phyloP scores from a whole-genome alignment of 2,113 vertebrate species.

The Toxotes chatareus region DNA sequence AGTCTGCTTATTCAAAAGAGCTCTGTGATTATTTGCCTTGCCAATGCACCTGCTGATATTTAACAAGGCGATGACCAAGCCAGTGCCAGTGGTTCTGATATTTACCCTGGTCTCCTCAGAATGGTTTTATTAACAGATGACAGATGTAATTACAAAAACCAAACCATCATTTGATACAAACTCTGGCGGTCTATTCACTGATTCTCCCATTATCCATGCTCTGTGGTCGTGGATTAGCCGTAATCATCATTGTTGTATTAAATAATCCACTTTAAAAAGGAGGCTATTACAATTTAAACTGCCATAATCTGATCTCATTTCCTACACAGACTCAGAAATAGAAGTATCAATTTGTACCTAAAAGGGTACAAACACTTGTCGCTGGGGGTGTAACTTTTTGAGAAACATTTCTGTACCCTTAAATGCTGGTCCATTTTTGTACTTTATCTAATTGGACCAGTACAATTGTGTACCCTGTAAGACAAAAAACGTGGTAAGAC shows the following conservation, averaged over 20 bases:
- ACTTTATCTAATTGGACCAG: no score
- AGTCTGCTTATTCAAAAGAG: neutral
- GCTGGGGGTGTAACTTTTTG: no score
- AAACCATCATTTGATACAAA: constrained; percentile 51
- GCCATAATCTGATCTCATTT: constrained; percentile 66
- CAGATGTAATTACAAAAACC: constrained; percentile 50
- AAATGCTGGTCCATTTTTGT: no score
- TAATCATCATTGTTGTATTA: constrained; percentile 66
- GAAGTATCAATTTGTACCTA: no score
- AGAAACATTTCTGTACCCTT: no score
- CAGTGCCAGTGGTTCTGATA: neutral
- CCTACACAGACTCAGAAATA: constrained; percentile 26
- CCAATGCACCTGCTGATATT: constrained; percentile 20
- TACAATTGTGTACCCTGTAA: no score
- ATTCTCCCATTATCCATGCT: constrained; percentile 54
- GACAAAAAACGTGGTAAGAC: no score
- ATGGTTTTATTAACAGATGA: constrained; percentile 49
- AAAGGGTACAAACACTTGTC: no score
- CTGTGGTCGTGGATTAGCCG: constrained; percentile 66
- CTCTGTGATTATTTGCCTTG: constrained; percentile 13
- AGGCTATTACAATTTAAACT: constrained; percentile 64
- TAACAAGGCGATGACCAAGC: constrained; percentile 14
- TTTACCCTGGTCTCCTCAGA: constrained; percentile 29
- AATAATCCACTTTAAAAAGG: constrained; percentile 65
- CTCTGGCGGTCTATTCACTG: constrained; percentile 32